phyloP scores from a whole-genome alignment of 30 jellyfish, hydroid and myxozoan genomes.

The Hydractinia symbiolongicarpus region DNA sequence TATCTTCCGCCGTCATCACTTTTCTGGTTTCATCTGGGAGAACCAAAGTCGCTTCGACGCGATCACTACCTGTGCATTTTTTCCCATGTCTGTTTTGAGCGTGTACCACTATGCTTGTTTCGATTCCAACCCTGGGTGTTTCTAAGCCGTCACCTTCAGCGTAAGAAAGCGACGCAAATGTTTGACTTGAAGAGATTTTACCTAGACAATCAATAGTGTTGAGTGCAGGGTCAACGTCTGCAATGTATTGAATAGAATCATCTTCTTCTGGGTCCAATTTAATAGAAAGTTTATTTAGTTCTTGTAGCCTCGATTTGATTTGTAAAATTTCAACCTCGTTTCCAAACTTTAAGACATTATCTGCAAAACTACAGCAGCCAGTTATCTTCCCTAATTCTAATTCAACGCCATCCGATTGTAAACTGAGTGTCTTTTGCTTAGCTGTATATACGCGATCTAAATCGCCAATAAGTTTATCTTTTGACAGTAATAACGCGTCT shows the following conservation, averaged over 20 bases:
- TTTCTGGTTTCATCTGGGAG: constrained; percentile 78
- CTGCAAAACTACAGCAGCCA: constrained; percentile 90
- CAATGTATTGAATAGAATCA: constrained; percentile 83
- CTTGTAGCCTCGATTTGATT: constrained; percentile 77
- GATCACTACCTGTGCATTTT: constrained; percentile 74
- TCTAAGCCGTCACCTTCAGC: constrained; percentile 98
- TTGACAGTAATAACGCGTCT: constrained; percentile 70
- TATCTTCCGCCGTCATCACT: constrained; percentile 58
- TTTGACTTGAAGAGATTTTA: constrained; percentile 77
- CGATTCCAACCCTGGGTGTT: constrained; percentile 83
- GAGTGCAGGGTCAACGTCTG: constrained; percentile 68
- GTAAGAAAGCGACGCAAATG: constrained; percentile 93
- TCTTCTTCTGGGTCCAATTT: constrained; percentile 95
- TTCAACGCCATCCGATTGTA: constrained; percentile 89
- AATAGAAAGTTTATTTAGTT: constrained; percentile 49
- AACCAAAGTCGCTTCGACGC: constrained; percentile 67
- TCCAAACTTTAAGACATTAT: constrained; percentile 81
- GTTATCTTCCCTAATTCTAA: constrained; percentile 85
- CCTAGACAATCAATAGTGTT: constrained; percentile 82
- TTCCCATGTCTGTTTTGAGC: constrained; percentile 97
- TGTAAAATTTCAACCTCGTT: constrained; percentile 92
- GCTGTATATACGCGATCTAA: constrained; percentile 59
- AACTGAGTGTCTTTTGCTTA: constrained; percentile 75
- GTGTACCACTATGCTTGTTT: constrained; percentile 61
- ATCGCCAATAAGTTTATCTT: constrained; percentile 55